Evolutionary conservation across 2,797 vertebrate genomes (phyloP).

Genomic region (Gambelia wislizenii): DNA sequence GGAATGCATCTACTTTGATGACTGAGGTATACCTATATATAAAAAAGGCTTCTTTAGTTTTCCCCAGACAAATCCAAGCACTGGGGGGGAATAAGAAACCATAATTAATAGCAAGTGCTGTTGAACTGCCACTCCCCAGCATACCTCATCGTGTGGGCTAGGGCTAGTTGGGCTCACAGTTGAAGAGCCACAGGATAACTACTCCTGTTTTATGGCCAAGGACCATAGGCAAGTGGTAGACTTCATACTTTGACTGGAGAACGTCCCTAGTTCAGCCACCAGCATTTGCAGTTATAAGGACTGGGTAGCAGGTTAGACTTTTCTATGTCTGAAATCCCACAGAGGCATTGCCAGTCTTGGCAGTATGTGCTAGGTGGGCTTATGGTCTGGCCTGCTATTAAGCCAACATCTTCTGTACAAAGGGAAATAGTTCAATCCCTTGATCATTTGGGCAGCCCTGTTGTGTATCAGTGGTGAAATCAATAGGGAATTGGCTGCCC

Average conservation of each 20-base stretch:
- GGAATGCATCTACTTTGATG: too few species aligned
- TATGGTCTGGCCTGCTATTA: background rate
- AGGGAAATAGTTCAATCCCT: background rate
- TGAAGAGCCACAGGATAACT: too few species aligned
- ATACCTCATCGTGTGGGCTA: too few species aligned
- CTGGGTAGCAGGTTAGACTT: background rate
- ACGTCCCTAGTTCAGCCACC: too few species aligned
- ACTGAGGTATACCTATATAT: too few species aligned
- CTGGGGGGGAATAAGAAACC: background rate
- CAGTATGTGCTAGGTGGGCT: background rate
- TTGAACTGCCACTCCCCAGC: too few species aligned
- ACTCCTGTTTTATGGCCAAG: too few species aligned
- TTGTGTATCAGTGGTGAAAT: background rate
- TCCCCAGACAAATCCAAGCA: background rate
- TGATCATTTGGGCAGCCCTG: background rate
- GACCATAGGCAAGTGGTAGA: too few species aligned
- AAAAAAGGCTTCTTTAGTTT: background rate
- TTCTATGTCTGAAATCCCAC: background rate
- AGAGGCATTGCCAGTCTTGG: background rate
- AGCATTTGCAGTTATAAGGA: background rate
- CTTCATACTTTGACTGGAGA: too few species aligned
- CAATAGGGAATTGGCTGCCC: background rate
- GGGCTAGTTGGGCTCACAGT: too few species aligned
- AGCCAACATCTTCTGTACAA: too few species aligned
- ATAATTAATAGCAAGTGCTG: too few species aligned